These are phyloP conservation scores for Bembecia ichneumoniformis DNA, from an alignment of 2,888 invertebrate species.

Conservation along the genomic window DNA sequence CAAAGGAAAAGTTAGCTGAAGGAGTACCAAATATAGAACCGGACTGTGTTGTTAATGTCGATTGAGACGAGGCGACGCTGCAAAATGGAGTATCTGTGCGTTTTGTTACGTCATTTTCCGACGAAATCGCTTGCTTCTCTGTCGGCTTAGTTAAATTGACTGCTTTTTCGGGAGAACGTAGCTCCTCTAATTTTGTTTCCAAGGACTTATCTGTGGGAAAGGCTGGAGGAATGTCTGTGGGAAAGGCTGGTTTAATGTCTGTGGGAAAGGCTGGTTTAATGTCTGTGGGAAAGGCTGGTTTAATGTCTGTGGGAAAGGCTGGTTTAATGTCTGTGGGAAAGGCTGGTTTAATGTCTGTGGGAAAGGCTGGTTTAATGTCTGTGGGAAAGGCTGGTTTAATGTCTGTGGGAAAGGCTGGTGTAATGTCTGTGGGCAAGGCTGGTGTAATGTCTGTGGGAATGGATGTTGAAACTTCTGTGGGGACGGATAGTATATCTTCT, in stretches of 20 bases:
- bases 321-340: too few species aligned
- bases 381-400: too few species aligned
- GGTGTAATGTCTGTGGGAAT: background rate
- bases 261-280: too few species aligned
- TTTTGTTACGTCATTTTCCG: background rate
- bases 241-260: too few species aligned
- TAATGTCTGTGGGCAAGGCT: background rate
- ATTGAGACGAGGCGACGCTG: background rate
- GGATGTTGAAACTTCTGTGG: background rate
- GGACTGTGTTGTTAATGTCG: constrained; percentile 13
- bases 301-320: too few species aligned
- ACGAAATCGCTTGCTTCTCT: background rate
- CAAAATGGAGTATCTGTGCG: background rate
- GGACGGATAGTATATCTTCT: background rate
- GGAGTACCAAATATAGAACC: constrained; percentile 19
- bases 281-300: too few species aligned
- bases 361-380: too few species aligned
- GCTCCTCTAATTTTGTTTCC: too few species aligned
- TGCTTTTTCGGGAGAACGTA: background rate
- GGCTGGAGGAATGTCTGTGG: too few species aligned
- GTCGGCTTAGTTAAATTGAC: background rate
- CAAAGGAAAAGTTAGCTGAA: constrained; percentile 11
- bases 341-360: too few species aligned
- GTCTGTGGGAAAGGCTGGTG: too few species aligned
- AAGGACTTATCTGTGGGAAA: too few species aligned